Percentiles rank a stretch among this genome's conserved stretches.
phyloP scores from a whole-genome alignment of 2,113 vertebrate species.

The Glareola pratincola region DNA sequence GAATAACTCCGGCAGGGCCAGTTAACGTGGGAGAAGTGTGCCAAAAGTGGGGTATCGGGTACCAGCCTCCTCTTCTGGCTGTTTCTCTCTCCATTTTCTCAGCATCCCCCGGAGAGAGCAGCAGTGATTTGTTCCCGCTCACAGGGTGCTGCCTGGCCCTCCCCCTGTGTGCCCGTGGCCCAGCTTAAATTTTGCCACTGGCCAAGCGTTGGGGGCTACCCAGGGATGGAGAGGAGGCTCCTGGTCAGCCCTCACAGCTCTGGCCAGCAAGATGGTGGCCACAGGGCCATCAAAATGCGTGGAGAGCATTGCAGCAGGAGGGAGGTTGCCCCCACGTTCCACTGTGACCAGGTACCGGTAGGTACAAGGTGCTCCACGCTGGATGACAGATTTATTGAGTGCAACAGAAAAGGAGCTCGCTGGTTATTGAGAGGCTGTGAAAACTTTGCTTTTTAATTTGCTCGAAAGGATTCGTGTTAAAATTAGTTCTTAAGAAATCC shows the following conservation, averaged over 20 bases:
- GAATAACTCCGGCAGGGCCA: background rate
- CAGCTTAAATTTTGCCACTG: background rate
- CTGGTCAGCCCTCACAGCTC: background rate
- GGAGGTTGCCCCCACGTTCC: background rate
- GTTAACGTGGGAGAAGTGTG: rapidly evolving
- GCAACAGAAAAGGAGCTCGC: background rate
- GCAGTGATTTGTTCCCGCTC: background rate
- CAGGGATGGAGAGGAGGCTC: background rate
- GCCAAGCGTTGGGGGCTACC: rapidly evolving
- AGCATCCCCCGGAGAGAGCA: background rate
- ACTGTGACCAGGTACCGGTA: background rate
- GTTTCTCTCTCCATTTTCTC: background rate
- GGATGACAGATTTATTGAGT: background rate
- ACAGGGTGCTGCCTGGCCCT: background rate
- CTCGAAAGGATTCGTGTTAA: background rate
- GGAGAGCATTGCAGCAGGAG: background rate
- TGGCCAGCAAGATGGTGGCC: background rate
- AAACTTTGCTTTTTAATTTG: background rate
- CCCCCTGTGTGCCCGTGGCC: rapidly evolving
- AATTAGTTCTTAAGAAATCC: background rate
- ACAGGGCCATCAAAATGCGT: background rate
- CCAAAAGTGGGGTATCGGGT: rapidly evolving
- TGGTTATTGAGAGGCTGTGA: background rate
- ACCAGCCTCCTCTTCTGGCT: background rate
- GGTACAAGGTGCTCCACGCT: background rate